Evolutionary conservation across 2,113 vertebrate genomes (phyloP).

Genomic region (Sapayoa aenigma): DNA sequence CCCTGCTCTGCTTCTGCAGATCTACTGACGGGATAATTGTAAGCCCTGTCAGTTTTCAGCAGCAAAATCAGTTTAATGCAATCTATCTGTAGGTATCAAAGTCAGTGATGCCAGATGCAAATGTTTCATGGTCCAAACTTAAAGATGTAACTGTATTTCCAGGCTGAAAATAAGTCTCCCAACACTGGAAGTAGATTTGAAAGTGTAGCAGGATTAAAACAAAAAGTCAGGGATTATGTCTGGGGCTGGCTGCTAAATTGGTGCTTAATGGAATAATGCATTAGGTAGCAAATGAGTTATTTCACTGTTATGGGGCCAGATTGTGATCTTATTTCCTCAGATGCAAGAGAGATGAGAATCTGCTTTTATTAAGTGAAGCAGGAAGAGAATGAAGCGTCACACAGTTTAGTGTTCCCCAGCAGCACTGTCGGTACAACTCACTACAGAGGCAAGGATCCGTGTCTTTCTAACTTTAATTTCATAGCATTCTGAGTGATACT

Average conservation of each 20-base stretch:
- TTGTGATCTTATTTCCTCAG: neutral
- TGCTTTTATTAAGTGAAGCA: neutral
- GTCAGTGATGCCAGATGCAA: neutral
- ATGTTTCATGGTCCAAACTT: neutral
- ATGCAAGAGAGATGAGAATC: neutral
- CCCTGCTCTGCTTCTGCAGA: slow-evolving; percentile 33
- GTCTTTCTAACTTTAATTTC: neutral
- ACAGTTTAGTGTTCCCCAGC: neutral
- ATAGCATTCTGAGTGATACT: neutral
- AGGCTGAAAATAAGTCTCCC: neutral
- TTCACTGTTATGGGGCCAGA: neutral
- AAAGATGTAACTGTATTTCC: neutral
- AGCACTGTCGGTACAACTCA: neutral
- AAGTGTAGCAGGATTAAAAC: slow-evolving; percentile 1
- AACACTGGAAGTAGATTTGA: neutral
- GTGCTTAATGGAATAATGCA: neutral
- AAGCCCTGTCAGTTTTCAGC: slow-evolving; percentile 32
- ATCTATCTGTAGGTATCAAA: slow-evolving; percentile 15
- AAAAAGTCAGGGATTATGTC: neutral
- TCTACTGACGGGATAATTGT: neutral
- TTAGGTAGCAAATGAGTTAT: neutral
- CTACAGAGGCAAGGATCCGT: neutral
- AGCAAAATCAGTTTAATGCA: slow-evolving; percentile 26
- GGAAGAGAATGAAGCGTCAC: neutral
- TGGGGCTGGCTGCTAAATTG: neutral